A percentile compares a stretch with the other conserved stretches of the same genome.
These are phyloP conservation scores for Halcyon smyrnensis DNA, from an alignment of 2,797 vertebrate genomes.

Conservation along the genomic window DNA sequence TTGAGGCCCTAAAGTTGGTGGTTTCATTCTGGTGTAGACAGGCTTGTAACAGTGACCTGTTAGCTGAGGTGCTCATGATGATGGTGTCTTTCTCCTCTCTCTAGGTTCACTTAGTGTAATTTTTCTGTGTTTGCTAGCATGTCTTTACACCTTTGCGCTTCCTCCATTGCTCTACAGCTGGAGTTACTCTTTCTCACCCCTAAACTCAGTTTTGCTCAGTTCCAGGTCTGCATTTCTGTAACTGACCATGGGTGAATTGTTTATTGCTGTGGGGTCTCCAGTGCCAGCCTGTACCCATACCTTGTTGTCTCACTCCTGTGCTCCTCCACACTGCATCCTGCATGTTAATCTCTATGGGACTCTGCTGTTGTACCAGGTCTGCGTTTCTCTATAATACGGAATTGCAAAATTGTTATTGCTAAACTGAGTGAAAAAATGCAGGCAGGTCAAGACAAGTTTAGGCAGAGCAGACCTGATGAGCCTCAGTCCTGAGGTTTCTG, in stretches of 20 bases:
- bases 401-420: not conserved
- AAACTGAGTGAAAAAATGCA: not conserved
- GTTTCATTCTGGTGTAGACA: not conserved
- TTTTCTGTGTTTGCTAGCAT: not conserved
- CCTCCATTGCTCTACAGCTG: not conserved
- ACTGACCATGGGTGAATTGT: not conserved
- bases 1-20: not conserved
- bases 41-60: accelerated
- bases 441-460: not conserved
- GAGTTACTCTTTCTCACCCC: not conserved
- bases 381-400: not conserved
- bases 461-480: not conserved
- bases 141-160: not conserved
- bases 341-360: not conserved
- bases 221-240: not conserved
- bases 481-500: not conserved
- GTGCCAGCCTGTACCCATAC: not conserved
- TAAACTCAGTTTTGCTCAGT: not conserved
- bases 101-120: not conserved
- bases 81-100: not conserved
- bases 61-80: not conserved
- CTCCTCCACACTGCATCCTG: not conserved
- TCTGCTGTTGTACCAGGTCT: not conserved
- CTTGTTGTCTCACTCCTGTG: not conserved
- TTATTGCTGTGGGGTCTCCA: not conserved